phyloP scores from a whole-genome alignment of 2,888 invertebrate genomes.

The Nymphalis polychloros region DNA sequence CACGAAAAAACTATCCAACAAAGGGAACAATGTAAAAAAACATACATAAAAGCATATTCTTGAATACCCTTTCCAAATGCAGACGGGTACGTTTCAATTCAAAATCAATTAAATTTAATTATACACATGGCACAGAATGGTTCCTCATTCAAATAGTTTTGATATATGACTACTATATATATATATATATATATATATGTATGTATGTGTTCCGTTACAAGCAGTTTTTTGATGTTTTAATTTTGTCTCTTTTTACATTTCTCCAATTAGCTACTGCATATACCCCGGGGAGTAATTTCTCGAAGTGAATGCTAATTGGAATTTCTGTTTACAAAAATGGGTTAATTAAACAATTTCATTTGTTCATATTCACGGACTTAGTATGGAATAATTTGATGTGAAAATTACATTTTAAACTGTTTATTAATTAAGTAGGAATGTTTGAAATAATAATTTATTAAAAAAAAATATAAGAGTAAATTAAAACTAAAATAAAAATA shows the following conservation, averaged over 20 bases:
- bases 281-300: neutral
- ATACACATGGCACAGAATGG: neutral
- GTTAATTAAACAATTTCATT: neutral
- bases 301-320: conserved; percentile 10
- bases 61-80: too few species aligned
- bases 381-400: neutral
- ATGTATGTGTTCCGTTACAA: neutral
- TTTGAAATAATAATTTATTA: too few species aligned
- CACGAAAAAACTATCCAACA: too few species aligned
- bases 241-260: neutral
- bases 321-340: neutral
- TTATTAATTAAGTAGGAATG: neutral
- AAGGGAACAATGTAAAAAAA: too few species aligned
- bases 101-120: neutral
- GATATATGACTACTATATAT: too few species aligned
- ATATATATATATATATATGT: too few species aligned
- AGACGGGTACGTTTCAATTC: neutral
- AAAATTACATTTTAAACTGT: neutral
- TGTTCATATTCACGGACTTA: neutral
- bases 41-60: too few species aligned
- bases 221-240: neutral
- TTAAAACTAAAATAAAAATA: too few species aligned
- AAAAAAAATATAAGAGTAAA: neutral
- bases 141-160: neutral
- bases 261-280: conserved; percentile 1